Evolutionary conservation across 2,888 invertebrate species (phyloP).

Genomic region (Poecilus cupreus): DNA sequence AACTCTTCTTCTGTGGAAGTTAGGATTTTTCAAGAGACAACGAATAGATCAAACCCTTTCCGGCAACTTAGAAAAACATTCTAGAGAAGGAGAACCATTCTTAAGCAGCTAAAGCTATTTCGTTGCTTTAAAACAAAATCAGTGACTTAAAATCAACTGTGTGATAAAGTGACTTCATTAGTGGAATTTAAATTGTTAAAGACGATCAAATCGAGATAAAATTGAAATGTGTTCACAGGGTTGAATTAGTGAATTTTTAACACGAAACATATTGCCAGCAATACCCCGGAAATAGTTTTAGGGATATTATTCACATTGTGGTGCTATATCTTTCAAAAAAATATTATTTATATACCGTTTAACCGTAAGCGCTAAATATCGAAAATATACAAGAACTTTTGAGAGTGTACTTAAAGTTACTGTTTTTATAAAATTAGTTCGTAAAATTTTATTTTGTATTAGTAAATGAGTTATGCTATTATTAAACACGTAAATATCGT

Average conservation of each 20-base stretch:
- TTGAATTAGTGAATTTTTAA: neutral
- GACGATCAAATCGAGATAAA: neutral
- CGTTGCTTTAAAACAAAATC: neutral
- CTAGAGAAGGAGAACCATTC: slow-evolving; percentile 50
- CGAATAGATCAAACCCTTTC: slow-evolving; percentile 86
- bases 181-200: slow-evolving; percentile 13
- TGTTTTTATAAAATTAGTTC: slow-evolving; percentile 11
- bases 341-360: slow-evolving; percentile 19
- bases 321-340: slow-evolving; percentile 16
- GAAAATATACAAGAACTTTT: slow-evolving; percentile 23
- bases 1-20: slow-evolving; percentile 88
- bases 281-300: slow-evolving; percentile 19
- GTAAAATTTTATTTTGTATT: neutral
- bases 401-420: slow-evolving; percentile 31
- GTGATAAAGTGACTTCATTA: slow-evolving; percentile 24
- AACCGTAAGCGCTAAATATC: slow-evolving; percentile 5
- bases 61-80: slow-evolving; percentile 73
- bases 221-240: slow-evolving; percentile 31
- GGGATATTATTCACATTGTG: slow-evolving; percentile 37
- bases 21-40: slow-evolving; percentile 92
- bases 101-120: neutral
- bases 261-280: neutral
- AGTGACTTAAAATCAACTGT: neutral
- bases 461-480: neutral
- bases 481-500: neutral